Evolutionary conservation across 2,113 vertebrate genomes (phyloP).

Genomic region (Oreotrochilus melanogaster): DNA sequence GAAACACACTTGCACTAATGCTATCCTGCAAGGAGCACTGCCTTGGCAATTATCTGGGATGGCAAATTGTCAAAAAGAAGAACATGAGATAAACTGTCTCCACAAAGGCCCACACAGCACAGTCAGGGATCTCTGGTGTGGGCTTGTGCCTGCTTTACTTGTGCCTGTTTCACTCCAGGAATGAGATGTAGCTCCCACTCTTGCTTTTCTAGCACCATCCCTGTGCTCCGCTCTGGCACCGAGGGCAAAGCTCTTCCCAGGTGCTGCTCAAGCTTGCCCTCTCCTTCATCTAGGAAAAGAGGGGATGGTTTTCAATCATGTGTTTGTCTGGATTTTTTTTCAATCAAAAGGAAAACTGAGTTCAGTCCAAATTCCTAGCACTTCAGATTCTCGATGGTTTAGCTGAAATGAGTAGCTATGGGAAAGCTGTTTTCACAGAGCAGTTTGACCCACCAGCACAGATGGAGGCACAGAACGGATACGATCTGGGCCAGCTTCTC

Average conservation of each 20-base stretch:
- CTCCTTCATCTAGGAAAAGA: background rate
- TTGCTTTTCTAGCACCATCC: background rate
- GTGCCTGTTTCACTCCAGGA: background rate
- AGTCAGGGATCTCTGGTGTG: background rate
- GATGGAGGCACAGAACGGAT: background rate
- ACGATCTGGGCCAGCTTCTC: background rate
- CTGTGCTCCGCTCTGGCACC: rapidly evolving
- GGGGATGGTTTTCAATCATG: background rate
- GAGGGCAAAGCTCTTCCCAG: background rate
- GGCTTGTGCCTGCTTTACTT: background rate
- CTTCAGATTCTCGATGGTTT: background rate
- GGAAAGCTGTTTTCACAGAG: constrained; percentile 3
- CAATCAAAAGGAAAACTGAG: background rate
- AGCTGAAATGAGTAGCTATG: background rate
- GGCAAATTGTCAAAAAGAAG: background rate
- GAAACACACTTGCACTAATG: background rate
- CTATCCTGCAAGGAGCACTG: rapidly evolving
- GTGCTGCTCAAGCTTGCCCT: background rate
- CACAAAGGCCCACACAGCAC: background rate
- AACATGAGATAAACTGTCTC: background rate
- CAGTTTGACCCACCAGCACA: constrained; percentile 38
- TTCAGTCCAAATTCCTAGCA: background rate
- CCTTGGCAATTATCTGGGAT: background rate
- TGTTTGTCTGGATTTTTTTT: background rate
- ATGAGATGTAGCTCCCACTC: background rate